phyloP scores from a whole-genome alignment of 2,888 invertebrate species.

The Pecten maximus region DNA sequence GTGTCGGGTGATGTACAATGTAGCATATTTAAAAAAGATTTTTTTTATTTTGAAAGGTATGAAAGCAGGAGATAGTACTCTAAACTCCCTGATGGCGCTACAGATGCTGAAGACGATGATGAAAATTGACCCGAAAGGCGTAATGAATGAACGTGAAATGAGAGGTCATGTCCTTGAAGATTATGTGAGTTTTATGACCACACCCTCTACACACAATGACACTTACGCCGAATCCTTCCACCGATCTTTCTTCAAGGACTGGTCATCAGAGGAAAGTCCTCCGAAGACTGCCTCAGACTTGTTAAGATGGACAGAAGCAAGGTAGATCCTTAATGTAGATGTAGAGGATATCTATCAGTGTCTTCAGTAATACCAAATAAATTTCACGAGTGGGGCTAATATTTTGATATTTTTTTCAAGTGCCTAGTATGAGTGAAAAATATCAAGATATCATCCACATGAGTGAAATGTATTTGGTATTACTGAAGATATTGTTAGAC shows the following conservation, averaged over 20 bases:
- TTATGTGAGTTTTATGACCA: slow-evolving; percentile 78
- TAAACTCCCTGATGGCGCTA: slow-evolving; percentile 73
- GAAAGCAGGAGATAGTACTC: slow-evolving; percentile 77
- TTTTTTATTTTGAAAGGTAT: slow-evolving; percentile 71
- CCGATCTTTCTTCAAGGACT: slow-evolving; percentile 76
- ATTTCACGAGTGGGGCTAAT: too few species aligned
- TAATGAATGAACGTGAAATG: slow-evolving; percentile 62
- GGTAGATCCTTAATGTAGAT: too few species aligned
- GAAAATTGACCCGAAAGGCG: slow-evolving; percentile 66
- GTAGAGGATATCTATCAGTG: too few species aligned
- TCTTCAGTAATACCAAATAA: too few species aligned
- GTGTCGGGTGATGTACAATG: too few species aligned
- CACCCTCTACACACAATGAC: slow-evolving; percentile 75
- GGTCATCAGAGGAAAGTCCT: slow-evolving; percentile 59
- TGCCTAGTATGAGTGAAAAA: too few species aligned
- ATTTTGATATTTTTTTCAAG: too few species aligned
- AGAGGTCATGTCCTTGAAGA: slow-evolving; percentile 71
- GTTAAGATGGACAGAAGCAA: slow-evolving; percentile 70
- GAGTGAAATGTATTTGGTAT: too few species aligned
- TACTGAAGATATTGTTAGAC: too few species aligned
- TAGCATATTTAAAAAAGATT: too few species aligned
- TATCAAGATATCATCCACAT: too few species aligned
- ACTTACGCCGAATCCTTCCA: slow-evolving; percentile 79
- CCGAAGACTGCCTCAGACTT: slow-evolving; percentile 65
- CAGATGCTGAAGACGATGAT: slow-evolving; percentile 71